Evolutionary conservation across 2,888 invertebrate species (phyloP).

Genomic region (Lasioglossum marginatum): DNA sequence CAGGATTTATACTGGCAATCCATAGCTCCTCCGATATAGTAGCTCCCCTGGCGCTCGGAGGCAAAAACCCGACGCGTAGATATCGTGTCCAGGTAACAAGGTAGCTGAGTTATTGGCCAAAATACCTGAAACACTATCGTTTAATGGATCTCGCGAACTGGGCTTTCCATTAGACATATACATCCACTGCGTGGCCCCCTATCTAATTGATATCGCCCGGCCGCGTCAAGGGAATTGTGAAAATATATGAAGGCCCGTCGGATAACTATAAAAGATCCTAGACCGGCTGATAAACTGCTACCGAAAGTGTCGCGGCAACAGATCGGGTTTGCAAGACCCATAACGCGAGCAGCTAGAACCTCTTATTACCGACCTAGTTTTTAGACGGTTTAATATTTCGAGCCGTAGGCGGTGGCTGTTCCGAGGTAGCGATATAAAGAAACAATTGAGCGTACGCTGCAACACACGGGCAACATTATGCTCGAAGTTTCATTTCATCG

Average conservation of each 20-base stretch:
- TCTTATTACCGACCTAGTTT: slow-evolving; percentile 4
- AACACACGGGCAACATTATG: not conserved
- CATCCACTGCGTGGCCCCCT: not conserved
- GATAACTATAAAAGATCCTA: not conserved
- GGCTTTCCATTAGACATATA: slow-evolving; percentile 44
- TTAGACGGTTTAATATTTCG: not conserved
- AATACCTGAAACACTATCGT: slow-evolving; percentile 53
- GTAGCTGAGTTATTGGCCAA: slow-evolving; percentile 54
- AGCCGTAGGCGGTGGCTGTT: not conserved
- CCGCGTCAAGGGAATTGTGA: slow-evolving; percentile 30
- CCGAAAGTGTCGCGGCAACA: not conserved
- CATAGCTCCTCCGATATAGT: slow-evolving; percentile 43
- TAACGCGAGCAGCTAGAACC: not conserved
- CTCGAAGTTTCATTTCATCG: not conserved
- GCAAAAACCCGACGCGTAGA: slow-evolving; percentile 28
- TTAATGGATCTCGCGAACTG: slow-evolving; percentile 55
- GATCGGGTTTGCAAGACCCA: not conserved
- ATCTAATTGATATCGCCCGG: slow-evolving; percentile 39
- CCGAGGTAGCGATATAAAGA: not conserved
- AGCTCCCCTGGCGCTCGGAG: slow-evolving; percentile 11
- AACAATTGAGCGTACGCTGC: not conserved
- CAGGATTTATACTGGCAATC: slow-evolving; percentile 36
- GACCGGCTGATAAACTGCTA: slow-evolving; percentile 23
- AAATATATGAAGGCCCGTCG: slow-evolving; percentile 13
- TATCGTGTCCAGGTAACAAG: slow-evolving; percentile 43